Conservation (phyloP, 2,113 vertebrate species). For the Girardinichthys multiradiatus region DNA sequence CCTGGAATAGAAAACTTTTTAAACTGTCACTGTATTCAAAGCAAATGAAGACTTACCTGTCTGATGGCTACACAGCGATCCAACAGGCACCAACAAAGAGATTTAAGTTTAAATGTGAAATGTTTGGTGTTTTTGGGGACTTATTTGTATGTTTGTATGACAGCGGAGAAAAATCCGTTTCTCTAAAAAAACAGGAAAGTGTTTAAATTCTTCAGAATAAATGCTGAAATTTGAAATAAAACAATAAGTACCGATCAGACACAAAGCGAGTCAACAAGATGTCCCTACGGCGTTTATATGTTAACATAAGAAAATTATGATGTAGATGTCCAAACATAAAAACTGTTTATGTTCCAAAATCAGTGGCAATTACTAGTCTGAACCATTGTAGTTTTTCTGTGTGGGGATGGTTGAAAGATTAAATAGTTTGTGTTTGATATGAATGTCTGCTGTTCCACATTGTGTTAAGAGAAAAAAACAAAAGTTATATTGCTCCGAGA, state of each 20-base stretch:
- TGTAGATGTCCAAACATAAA: neutral
- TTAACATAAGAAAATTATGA: neutral
- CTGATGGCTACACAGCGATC: neutral
- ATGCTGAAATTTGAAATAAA: neutral
- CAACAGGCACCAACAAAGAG: neutral
- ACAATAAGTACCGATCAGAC: neutral
- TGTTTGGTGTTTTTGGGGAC: neutral
- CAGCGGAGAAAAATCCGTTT: neutral
- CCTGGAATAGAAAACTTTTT: neutral
- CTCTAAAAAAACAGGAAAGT: neutral
- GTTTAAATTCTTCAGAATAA: neutral
- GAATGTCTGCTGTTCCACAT: neutral
- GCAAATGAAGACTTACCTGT: neutral
- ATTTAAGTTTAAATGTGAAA: neutral
- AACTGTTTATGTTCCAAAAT: neutral
- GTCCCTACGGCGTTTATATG: neutral
- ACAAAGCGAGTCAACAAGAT: neutral
- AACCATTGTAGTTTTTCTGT: neutral
- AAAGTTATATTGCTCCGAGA: neutral
- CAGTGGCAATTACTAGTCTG: neutral
- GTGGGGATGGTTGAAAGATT: neutral
- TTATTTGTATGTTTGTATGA: neutral
- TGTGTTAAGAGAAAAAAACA: neutral
- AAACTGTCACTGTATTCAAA: neutral
- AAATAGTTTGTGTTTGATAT: neutral